Conservation (phyloP, 2,797 vertebrate species). For the Gymnothorax reevesii region DNA sequence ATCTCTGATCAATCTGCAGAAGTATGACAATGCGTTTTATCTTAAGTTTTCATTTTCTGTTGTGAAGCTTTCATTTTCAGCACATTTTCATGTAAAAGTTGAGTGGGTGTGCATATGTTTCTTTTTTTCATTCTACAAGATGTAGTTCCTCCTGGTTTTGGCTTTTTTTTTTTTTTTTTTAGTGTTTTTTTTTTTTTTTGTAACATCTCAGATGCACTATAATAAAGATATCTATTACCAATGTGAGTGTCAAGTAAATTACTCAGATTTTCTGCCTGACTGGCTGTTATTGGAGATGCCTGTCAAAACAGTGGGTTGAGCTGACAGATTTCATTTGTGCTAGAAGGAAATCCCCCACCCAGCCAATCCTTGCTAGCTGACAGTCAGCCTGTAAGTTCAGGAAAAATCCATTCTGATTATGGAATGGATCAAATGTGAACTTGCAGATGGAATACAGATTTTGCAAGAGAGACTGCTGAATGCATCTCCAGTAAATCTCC, state of each 20-base stretch:
- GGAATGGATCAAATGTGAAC: too few species aligned
- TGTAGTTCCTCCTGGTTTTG: conserved; percentile 55
- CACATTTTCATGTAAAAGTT: conserved; percentile 63
- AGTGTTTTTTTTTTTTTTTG: conserved; percentile 61
- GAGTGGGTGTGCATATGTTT: conserved; percentile 62
- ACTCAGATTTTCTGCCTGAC: not conserved
- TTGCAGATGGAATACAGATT: too few species aligned
- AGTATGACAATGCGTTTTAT: conserved; percentile 64
- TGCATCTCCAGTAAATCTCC: too few species aligned
- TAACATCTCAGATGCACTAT: conserved; percentile 79
- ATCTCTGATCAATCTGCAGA: conserved; percentile 55
- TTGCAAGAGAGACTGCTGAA: too few species aligned
- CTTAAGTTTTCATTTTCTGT: conserved; percentile 57
- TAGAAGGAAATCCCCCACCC: not conserved
- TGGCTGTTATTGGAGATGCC: not conserved
- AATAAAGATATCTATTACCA: conserved; percentile 80
- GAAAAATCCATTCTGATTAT: too few species aligned
- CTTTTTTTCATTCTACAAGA: conserved; percentile 46
- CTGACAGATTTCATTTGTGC: not conserved
- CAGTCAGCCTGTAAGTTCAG: too few species aligned
- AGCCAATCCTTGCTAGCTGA: too few species aligned
- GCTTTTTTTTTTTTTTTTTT: conserved; percentile 55
- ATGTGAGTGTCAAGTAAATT: not conserved
- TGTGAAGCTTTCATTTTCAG: conserved; percentile 73
- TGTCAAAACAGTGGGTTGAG: not conserved